Evolutionary conservation across 2,888 invertebrate genomes (phyloP).

Genomic region (Phymatocera aterrima): DNA sequence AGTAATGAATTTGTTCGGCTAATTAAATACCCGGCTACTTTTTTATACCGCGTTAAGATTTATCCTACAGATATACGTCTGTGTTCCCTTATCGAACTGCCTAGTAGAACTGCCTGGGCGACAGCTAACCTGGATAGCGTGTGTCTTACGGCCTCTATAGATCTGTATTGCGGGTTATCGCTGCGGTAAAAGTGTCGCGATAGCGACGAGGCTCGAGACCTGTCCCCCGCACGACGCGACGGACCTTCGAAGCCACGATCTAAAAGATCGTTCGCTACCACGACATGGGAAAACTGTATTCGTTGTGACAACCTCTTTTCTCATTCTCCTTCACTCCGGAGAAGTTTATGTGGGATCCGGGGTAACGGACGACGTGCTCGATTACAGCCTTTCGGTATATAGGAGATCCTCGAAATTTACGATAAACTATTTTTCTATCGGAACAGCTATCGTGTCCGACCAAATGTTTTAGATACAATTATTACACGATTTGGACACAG

Average conservation of each 20-base stretch:
- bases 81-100: not conserved
- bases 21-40: slow-evolving; percentile 29
- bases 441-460: slow-evolving; percentile 33
- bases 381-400: too few species aligned
- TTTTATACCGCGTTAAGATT: not conserved
- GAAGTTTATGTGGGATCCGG: slow-evolving; percentile 3
- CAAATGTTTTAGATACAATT: slow-evolving; percentile 27
- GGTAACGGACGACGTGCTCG: not conserved
- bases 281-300: not conserved
- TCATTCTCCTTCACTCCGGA: too few species aligned
- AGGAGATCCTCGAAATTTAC: not conserved
- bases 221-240: too few species aligned
- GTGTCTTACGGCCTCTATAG: not conserved
- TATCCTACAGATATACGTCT: not conserved
- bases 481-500: not conserved
- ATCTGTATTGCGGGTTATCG: not conserved
- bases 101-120: not conserved
- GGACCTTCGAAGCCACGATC: not conserved
- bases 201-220: not conserved
- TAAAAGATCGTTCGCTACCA: not conserved
- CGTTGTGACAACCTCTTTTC: not conserved
- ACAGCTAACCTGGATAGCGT: not conserved
- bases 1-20: not conserved
- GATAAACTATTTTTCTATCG: not conserved
- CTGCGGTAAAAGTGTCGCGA: slow-evolving; percentile 27